Percentiles rank a stretch among this genome's conserved stretches.
phyloP scores from a whole-genome alignment of 2,113 vertebrate genomes.

The Pleuronectes platessa region DNA sequence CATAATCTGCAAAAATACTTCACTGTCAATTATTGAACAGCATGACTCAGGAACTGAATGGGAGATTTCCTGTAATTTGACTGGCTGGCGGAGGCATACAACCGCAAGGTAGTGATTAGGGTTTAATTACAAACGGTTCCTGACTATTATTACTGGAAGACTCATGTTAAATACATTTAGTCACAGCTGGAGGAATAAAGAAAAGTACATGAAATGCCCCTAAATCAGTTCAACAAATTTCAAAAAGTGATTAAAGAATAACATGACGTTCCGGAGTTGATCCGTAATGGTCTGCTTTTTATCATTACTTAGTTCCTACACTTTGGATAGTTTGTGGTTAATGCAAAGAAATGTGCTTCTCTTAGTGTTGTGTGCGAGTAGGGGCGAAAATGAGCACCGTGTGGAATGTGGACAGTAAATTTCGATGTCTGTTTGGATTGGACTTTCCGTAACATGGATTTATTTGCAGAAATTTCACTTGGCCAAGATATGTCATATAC shows the following conservation, averaged over 20 bases:
- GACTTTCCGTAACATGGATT: not conserved
- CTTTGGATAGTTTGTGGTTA: not conserved
- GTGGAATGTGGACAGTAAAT: not conserved
- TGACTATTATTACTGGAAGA: slow-evolving; percentile 9
- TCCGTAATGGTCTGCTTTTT: not conserved
- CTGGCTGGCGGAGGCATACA: not conserved
- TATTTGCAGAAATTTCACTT: slow-evolving; percentile 2
- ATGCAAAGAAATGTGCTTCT: not conserved
- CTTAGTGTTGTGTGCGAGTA: no score
- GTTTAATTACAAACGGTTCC: slow-evolving; percentile 1
- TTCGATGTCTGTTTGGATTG: slow-evolving; percentile 14
- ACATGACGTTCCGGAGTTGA: not conserved
- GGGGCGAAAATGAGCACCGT: not conserved
- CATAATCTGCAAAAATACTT: not conserved
- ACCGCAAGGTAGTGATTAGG: not conserved
- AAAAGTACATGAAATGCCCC: not conserved
- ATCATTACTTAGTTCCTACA: not conserved
- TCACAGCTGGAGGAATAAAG: not conserved
- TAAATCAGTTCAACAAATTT: not conserved
- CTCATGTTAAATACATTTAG: not conserved
- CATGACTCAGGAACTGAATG: not conserved
- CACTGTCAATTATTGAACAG: not conserved
- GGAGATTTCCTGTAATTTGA: not conserved
- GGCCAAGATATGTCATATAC: not conserved
- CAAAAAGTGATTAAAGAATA: not conserved